phyloP scores from a whole-genome alignment of 2,113 vertebrate species.

The Riparia riparia region DNA sequence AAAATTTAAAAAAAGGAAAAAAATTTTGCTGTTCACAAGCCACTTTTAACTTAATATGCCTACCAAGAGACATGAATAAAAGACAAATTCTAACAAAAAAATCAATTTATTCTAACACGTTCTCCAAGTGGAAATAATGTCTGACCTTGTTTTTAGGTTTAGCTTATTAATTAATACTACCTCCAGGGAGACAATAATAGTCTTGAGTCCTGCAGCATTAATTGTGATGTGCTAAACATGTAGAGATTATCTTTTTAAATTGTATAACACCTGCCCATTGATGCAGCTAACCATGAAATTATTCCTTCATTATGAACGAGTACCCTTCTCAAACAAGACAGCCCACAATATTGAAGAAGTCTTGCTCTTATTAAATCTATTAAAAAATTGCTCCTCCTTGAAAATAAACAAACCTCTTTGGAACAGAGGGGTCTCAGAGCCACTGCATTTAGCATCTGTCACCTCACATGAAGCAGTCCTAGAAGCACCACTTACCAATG shows the following conservation, averaged over 20 bases:
- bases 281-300: not conserved
- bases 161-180: not conserved
- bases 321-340: not conserved
- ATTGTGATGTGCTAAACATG: not conserved
- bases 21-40: not conserved
- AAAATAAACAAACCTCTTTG: constrained; percentile 16
- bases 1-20: not conserved
- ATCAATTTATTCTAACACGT: not conserved
- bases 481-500: not conserved
- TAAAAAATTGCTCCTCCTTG: not conserved
- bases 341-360: not conserved
- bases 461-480: constrained; percentile 19
- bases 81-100: not conserved
- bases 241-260: not conserved
- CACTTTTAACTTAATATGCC: not conserved
- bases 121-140: not conserved
- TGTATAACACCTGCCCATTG: not conserved
- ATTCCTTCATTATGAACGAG: not conserved
- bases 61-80: not conserved
- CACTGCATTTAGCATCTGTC: not conserved
- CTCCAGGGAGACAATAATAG: not conserved
- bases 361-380: not conserved
- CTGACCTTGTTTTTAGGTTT: not conserved
- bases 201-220: not conserved
- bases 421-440: not conserved